phyloP scores from a whole-genome alignment of 2,797 vertebrate genomes.

The Fistularia tabacaria region DNA sequence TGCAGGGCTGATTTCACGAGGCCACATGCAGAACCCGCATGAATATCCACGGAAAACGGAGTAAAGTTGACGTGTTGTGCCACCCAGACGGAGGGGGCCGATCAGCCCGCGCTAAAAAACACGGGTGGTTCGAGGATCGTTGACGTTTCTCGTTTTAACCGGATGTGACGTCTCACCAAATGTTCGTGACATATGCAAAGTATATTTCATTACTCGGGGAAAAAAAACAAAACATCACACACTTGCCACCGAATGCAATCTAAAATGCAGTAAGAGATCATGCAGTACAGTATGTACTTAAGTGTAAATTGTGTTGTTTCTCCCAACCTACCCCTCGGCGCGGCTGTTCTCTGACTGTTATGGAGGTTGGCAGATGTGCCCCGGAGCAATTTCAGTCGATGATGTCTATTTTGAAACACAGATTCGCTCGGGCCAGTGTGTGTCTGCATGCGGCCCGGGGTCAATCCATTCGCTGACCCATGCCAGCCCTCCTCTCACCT shows the following conservation, averaged over 20 bases:
- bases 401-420: slow-evolving; percentile 64
- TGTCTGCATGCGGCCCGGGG: slow-evolving; percentile 57
- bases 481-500: slow-evolving; percentile 58
- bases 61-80: neutral
- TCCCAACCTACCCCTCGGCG: slow-evolving; percentile 23
- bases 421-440: slow-evolving; percentile 46
- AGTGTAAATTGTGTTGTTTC: slow-evolving; percentile 33
- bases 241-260: slow-evolving; percentile 4
- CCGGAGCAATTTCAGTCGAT: slow-evolving; percentile 36
- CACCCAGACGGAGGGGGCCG: neutral
- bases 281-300: slow-evolving; percentile 36
- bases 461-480: slow-evolving; percentile 50
- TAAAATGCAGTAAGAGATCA: slow-evolving; percentile 1
- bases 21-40: slow-evolving; percentile 32
- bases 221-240: neutral
- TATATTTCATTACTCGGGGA: no score
- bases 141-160: no score
- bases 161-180: no score
- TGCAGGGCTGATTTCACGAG: slow-evolving; percentile 27
- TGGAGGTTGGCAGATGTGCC: slow-evolving; percentile 54
- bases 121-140: no score
- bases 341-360: slow-evolving; percentile 50
- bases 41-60: slow-evolving; percentile 27
- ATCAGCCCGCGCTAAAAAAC: no score
- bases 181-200: no score